phyloP scores from a whole-genome alignment of 1,140 invertebrate genomes.

The Tetranychus urticae region DNA sequence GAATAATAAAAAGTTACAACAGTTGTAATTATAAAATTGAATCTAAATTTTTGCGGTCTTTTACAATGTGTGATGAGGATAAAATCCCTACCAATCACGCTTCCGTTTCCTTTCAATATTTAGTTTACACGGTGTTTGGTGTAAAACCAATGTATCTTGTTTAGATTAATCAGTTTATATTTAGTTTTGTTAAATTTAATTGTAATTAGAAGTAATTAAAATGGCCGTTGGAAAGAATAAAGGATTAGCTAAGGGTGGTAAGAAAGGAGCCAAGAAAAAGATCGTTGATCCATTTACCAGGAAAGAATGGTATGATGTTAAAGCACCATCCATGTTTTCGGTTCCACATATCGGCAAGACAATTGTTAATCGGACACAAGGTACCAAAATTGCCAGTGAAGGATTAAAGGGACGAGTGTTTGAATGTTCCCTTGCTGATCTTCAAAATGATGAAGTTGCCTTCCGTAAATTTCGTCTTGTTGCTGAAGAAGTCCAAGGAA shows the following conservation, averaged over 20 bases:
- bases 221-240: conserved; percentile 99
- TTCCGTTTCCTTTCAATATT: no score
- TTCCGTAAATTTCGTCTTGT: conserved; percentile 92
- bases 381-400: conserved; percentile 87
- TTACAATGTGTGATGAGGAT: no score
- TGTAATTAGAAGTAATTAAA: conserved; percentile 12
- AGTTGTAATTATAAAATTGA: no score
- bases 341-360: conserved; percentile 93
- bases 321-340: conserved; percentile 90
- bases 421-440: conserved; percentile 86
- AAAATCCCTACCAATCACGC: no score
- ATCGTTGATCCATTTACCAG: conserved; percentile 95
- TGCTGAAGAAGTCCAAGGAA: conserved; percentile 69
- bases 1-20: no score
- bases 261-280: conserved; percentile 99
- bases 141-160: no score
- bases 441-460: conserved; percentile 84
- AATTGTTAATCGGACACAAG: conserved; percentile 86
- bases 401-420: conserved; percentile 90
- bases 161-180: no score
- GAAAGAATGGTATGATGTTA: conserved; percentile 99
- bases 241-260: conserved; percentile 90
- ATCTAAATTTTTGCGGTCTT: no score
- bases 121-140: no score
- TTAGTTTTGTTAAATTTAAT: not conserved